Evolutionary conservation across 1,140 invertebrate genomes (phyloP).

Genomic region (Coenobita brevimanus): DNA sequence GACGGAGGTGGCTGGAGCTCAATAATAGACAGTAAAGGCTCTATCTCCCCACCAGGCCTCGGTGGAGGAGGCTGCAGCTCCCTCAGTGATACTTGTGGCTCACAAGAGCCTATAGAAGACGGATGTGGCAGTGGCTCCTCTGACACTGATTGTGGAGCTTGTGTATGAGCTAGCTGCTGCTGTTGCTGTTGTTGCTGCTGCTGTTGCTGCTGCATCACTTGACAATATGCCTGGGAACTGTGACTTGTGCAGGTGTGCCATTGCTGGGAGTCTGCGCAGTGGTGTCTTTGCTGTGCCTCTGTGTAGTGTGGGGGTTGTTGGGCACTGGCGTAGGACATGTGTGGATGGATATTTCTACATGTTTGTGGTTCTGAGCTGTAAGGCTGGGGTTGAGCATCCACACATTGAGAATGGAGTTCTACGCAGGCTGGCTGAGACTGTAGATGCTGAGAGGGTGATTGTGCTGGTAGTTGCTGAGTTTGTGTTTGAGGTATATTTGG

Average conservation of each 20-base stretch:
- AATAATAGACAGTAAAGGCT: constrained; percentile 10
- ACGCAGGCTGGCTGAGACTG: background rate
- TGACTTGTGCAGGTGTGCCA: no score
- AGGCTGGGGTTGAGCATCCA: background rate
- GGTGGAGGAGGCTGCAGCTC: constrained; percentile 39
- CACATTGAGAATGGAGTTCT: background rate
- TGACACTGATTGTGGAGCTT: no score
- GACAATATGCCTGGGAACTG: background rate
- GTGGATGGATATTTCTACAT: background rate
- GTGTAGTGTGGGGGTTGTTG: background rate
- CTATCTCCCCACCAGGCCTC: background rate
- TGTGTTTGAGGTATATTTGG: background rate
- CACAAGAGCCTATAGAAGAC: background rate
- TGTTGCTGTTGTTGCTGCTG: background rate
- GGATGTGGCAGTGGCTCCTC: background rate
- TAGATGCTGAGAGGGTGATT: background rate
- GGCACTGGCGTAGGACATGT: background rate
- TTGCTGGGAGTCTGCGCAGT: background rate
- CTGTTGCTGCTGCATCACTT: background rate
- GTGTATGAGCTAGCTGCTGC: no score
- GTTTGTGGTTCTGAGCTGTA: background rate
- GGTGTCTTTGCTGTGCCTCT: background rate
- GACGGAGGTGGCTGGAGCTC: constrained; percentile 45
- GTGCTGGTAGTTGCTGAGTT: background rate
- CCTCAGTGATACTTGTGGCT: background rate